Conservation (phyloP, 2,797 vertebrate genomes). For the Danio jaintianensis region DNA sequence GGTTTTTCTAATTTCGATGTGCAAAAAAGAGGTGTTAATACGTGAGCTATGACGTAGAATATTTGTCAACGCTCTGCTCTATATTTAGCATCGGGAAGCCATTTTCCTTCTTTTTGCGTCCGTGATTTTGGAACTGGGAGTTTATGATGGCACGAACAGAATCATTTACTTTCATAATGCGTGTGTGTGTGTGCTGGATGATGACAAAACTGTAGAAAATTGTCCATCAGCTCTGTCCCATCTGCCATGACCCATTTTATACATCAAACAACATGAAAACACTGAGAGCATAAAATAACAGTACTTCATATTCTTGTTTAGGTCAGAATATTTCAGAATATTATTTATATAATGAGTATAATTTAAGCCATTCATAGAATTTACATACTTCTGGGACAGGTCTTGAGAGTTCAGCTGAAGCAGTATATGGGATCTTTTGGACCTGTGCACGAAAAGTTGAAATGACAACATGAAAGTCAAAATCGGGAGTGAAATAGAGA, state of each 20-base stretch:
- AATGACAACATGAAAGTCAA: neutral
- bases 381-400: neutral
- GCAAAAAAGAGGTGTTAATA: neutral
- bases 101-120: conserved; percentile 1
- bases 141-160: conserved; percentile 6
- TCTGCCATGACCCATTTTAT: neutral
- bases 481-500: neutral
- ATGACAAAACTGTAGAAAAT: conserved; percentile 4
- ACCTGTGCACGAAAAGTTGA: neutral
- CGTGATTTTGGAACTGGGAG: neutral
- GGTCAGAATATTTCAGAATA: neutral
- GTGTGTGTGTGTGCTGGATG: neutral
- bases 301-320: neutral
- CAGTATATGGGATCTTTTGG: neutral
- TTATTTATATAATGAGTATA: neutral
- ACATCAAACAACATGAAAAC: conserved; percentile 5
- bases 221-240: neutral
- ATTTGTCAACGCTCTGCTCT: conserved; percentile 36
- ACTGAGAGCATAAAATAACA: neutral
- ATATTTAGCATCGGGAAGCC: conserved; percentile 11
- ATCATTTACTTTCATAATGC: conserved; percentile 11
- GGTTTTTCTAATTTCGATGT: neutral
- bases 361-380: neutral
- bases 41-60: conserved; percentile 9
- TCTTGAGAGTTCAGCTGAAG: neutral